Evolutionary conservation across 2,888 invertebrate species (phyloP), one percentile per base, ranked within the genome.

Genomic region (Drosophila macrospina): DNA sequence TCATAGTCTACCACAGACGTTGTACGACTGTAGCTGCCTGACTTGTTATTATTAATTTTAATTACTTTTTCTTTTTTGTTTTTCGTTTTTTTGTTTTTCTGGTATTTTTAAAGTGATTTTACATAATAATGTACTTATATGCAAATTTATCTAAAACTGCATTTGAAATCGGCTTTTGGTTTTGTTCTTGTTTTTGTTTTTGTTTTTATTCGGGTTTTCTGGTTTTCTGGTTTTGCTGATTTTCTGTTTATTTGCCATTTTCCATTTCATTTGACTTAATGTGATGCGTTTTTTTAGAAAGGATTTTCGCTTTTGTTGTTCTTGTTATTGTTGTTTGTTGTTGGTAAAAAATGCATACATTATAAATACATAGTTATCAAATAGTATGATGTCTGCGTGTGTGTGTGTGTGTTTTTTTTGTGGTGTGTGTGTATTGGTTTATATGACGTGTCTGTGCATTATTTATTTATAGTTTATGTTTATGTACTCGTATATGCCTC

Each of bases 341-440:
- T 41, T 80, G 80, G 75, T 80, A 88, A 89, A 88, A 88, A 88
- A 81, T 80, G 80, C 89, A 85, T 88, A 89, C 85, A 88, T 85
- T 86, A 88, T 89, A 88, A 88, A 88, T 88, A 88, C 87, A 88
- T 88, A 88, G 85, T 81, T 88, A 80, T 87, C 88, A 85, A 87
- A 87, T 81, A 83, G 83, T 82, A 69, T 77, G 71, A 73, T 70
- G 70, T 62, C 26, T 63, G 54, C 70, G 4, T 57, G 10, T 57
- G 30, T 54, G 32, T 50, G n/a, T 62, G 36, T 48, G 16, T 69
- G 52, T 55, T 48, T 16, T 69, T 48, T 55, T 2, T 59, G 24
- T 50, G 62, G 34, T 55, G 8, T 36, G 28, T 73, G 63, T 70
- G 61, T 64, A 68, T 74, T 65, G 26, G 16, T 39, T 28, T 50